Evolutionary conservation across 1,140 invertebrate species (phyloP), one percentile per base, ranked within the genome.

Genomic region (Pantala flavescens): DNA sequence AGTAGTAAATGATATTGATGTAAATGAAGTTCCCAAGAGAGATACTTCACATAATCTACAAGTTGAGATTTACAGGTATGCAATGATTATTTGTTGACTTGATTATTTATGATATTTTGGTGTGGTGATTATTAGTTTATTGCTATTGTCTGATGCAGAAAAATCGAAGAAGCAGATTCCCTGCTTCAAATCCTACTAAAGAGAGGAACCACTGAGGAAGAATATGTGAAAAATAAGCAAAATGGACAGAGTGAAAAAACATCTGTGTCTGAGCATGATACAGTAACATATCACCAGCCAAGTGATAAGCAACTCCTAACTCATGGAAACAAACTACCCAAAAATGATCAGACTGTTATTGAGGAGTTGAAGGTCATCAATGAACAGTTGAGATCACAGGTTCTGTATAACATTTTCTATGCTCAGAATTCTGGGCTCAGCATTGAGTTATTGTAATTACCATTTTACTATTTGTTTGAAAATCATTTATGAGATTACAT

Each of bases 101-200:
- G 79, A 79, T 24, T 73, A 36, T 36, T 78, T 79, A 19, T 78
- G 76, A 43, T 36, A 36, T 9, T 9, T 36, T 36, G 28, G 28
- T 36, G 2, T 73, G 77, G 72, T 75, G 70, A 73, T 7, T 7
- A 71, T 21, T 74, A 77, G 75, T 71, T 75, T 74, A 74, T 74
- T 14, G 73, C 21, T 0, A 81, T 86, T 71, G 84, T 83, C 23
- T 87, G 87, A 79, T 87, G 85, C 77, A 86, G 82, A 81, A 85
- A 84, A 24, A 87, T 90, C 75, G 86, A 89, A 77, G 87, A 89
- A 78, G 86, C 87, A 23, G 88, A 90, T 77, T 85, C 84, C 75
- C 80, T 90, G n/a, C 78, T 88, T 24, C 80, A 82, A 19, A 76
- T 82, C n/a, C 79, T 87, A 55, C 78, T 81, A 7, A 80, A 78